A percentile compares a stretch with the other conserved stretches of the same genome.
These are phyloP conservation scores for Oophaga sylvatica DNA, from an alignment of 2,797 vertebrate genomes.

Conservation along the genomic window DNA sequence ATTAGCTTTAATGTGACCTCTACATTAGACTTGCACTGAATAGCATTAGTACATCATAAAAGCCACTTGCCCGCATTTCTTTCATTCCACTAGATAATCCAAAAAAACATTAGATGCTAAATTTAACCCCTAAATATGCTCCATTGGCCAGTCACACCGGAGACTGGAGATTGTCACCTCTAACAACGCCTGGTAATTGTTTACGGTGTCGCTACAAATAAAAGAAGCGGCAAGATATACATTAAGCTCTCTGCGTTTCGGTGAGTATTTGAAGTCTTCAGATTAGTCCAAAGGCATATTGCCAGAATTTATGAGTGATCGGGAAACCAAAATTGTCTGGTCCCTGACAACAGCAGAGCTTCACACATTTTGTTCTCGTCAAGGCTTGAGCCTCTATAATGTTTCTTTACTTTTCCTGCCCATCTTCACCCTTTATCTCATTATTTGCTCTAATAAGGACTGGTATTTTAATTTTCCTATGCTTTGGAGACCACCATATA, in stretches of 20 bases:
- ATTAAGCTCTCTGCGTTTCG: conserved; percentile 12
- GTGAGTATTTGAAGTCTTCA: conserved; percentile 24
- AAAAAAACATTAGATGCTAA: conserved; percentile 48
- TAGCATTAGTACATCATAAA: conserved; percentile 49
- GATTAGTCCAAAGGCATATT: not conserved
- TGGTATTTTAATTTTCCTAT: not conserved
- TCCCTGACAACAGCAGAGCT: not conserved
- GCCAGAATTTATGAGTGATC: not conserved
- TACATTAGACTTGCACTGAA: conserved; percentile 55
- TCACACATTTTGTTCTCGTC: not conserved
- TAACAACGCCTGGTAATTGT: conserved; percentile 43
- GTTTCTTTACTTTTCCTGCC: not conserved
- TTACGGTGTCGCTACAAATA: conserved; percentile 37
- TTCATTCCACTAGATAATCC: conserved; percentile 47
- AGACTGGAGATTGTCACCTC: conserved; percentile 58
- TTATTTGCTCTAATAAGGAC: not conserved
- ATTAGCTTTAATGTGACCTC: conserved; percentile 60
- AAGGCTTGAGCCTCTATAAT: too few relatives aligned
- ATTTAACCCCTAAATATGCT: conserved; percentile 38
- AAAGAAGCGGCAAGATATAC: conserved; percentile 32
- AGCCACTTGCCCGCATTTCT: not conserved
- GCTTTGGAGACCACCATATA: not conserved
- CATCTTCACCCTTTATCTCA: not conserved
- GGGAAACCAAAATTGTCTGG: not conserved
- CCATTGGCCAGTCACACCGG: conserved; percentile 10